A percentile compares a stretch with the other conserved stretches of the same genome.
phyloP scores from a whole-genome alignment of 2,797 vertebrate genomes.

The Enteromius viviparus region DNA sequence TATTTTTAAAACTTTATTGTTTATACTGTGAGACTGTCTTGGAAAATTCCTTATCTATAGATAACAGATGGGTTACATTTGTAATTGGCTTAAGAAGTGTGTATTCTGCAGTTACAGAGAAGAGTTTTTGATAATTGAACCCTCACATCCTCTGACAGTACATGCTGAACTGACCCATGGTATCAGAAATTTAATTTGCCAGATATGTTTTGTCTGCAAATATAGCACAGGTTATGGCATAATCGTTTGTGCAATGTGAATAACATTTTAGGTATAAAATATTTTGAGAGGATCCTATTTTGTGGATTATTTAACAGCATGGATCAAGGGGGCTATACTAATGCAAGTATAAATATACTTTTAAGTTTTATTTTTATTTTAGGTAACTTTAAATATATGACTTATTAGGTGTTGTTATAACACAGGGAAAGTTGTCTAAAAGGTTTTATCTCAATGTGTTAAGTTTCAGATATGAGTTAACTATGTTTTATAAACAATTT shows the following conservation, averaged over 20 bases:
- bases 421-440: neutral
- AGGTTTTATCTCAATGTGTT: neutral
- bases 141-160: neutral
- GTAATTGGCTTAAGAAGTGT: neutral
- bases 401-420: neutral
- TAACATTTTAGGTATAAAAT: neutral
- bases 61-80: neutral
- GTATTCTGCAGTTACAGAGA: neutral
- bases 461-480: neutral
- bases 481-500: too few species aligned
- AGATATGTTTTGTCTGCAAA: neutral
- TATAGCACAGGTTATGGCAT: neutral
- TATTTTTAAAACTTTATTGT: neutral
- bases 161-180: neutral
- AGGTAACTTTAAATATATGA: neutral
- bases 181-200: neutral
- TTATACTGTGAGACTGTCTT: neutral
- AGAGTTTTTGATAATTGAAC: neutral
- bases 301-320: neutral
- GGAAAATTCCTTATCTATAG: conserved; percentile 1
- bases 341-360: neutral
- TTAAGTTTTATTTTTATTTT: neutral
- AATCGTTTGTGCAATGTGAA: neutral
- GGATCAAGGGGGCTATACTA: neutral
- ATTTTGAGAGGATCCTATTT: neutral